Conservation (phyloP, 1,140 invertebrate genomes). For the Heliconius melpomene region DNA sequence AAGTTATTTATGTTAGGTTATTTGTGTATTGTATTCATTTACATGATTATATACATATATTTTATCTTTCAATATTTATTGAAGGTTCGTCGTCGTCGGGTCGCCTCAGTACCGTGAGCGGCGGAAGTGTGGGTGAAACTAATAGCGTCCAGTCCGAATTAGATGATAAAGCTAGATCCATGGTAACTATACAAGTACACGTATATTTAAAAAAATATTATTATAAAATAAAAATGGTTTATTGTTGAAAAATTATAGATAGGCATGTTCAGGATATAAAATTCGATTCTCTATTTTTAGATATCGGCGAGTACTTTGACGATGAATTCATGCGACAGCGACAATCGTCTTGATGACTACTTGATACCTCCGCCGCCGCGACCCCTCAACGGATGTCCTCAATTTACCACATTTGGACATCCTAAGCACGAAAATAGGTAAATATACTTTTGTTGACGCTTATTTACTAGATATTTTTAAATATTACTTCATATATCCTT, state of each 20-base stretch:
- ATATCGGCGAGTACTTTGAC: slow-evolving; percentile 74
- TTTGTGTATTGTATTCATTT: not conserved
- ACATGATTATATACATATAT: not conserved
- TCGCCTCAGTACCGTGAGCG: slow-evolving; percentile 88
- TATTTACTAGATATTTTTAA: not conserved
- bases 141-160: slow-evolving; percentile 92
- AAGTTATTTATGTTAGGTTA: not conserved
- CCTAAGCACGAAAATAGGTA: slow-evolving; percentile 71
- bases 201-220: too few relatives aligned
- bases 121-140: slow-evolving; percentile 89
- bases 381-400: slow-evolving; percentile 71
- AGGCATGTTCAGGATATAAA: not conserved
- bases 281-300: slow-evolving; percentile 44
- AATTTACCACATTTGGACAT: slow-evolving; percentile 75
- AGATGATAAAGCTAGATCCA: slow-evolving; percentile 86
- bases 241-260: not conserved
- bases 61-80: slow-evolving; percentile 24
- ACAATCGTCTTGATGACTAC: slow-evolving; percentile 80
- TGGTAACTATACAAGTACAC: slow-evolving; percentile 50
- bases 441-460: slow-evolving; percentile 17
- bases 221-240: too few relatives aligned
- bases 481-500: not conserved
- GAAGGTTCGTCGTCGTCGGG: slow-evolving; percentile 90
- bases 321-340: slow-evolving; percentile 70
- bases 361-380: slow-evolving; percentile 82